Evolutionary conservation across 2,113 vertebrate species (phyloP).

Genomic region (Nothocercus nigrocapillus): DNA sequence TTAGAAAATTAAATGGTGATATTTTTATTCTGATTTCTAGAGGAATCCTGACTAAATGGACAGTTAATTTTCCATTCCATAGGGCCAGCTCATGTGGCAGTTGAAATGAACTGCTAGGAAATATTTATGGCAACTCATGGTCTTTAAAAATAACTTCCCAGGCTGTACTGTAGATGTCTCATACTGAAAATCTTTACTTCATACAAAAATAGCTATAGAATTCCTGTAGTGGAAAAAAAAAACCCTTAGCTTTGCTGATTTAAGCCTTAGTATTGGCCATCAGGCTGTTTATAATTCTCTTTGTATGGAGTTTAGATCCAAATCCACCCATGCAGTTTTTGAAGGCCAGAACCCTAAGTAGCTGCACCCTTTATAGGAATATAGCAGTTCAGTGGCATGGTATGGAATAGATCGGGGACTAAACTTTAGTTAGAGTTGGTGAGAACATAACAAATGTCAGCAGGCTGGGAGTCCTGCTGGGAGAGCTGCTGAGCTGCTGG

Average conservation of each 20-base stretch:
- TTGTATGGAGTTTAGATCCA: not conserved
- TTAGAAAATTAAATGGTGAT: constrained; percentile 26
- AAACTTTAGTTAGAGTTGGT: too few species aligned
- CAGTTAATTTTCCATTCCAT: constrained; percentile 48
- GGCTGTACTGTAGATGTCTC: not conserved
- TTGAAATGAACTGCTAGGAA: constrained; percentile 15
- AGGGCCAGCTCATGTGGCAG: not conserved
- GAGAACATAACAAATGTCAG: not conserved
- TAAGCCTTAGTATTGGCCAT: not conserved
- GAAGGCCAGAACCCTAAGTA: not conserved
- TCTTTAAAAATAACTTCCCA: constrained; percentile 54
- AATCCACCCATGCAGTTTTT: not conserved
- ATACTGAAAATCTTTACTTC: constrained; percentile 30
- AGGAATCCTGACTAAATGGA: constrained; percentile 24
- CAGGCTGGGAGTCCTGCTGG: accelerated
- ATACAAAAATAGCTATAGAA: not conserved
- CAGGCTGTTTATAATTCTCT: not conserved
- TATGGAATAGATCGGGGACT: not conserved
- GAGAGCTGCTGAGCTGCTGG: not conserved
- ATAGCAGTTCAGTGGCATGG: not conserved
- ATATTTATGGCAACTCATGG: constrained; percentile 43
- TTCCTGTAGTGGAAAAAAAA: not conserved
- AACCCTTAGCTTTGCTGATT: not conserved
- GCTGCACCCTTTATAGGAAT: not conserved
- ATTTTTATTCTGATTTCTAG: constrained; percentile 48